phyloP scores from a whole-genome alignment of 2,797 vertebrate species.

The Darevskia nairensis region DNA sequence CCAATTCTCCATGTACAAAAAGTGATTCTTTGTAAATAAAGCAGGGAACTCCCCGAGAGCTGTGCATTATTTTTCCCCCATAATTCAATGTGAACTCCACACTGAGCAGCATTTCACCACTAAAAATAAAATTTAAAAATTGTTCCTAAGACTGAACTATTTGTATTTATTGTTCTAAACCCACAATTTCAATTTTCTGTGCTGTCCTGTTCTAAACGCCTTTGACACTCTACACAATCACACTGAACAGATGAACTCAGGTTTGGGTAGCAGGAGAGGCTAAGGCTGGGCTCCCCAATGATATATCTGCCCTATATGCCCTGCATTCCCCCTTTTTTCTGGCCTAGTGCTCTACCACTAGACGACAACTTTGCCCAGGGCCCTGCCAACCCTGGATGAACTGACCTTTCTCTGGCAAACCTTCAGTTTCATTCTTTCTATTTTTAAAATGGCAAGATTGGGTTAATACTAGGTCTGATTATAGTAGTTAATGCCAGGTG shows the following conservation, averaged over 20 bases:
- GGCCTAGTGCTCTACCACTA: background rate
- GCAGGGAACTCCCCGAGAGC: constrained; percentile 71
- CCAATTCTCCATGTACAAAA: constrained; percentile 68
- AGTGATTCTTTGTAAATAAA: constrained; percentile 72
- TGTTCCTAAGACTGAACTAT: constrained; percentile 73
- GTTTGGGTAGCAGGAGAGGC: background rate
- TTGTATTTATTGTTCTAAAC: constrained; percentile 72
- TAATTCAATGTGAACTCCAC: constrained; percentile 78
- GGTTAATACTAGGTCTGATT: constrained; percentile 33
- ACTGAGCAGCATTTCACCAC: constrained; percentile 76
- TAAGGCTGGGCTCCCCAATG: background rate
- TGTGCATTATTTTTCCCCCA: constrained; percentile 75
- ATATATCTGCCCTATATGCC: too few relatives aligned
- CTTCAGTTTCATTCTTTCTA: constrained; percentile 11
- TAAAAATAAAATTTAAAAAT: constrained; percentile 77
- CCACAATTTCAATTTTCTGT: constrained; percentile 41
- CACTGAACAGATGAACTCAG: background rate
- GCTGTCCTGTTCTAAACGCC: constrained; percentile 30
- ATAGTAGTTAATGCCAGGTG: background rate
- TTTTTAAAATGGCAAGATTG: constrained; percentile 35
- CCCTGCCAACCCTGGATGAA: background rate
- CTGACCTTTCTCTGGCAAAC: constrained; percentile 15
- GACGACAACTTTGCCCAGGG: background rate
- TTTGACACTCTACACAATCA: constrained; percentile 13
- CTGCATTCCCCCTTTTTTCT: background rate